phyloP scores from a whole-genome alignment of 2,888 invertebrate genomes.

The Cantharis rufa region DNA sequence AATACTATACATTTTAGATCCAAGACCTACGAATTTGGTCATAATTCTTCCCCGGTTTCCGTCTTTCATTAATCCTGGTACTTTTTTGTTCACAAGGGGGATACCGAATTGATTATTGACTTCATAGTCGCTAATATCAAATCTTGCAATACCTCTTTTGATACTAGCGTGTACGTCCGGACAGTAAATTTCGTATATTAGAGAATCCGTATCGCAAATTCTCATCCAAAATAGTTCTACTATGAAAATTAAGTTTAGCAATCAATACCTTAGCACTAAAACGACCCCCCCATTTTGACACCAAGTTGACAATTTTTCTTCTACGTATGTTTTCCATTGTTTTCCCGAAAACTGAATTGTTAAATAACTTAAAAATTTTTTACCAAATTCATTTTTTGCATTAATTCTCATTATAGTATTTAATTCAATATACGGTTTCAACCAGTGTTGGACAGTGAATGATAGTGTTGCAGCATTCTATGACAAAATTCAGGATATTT shows the following conservation, averaged over 20 bases:
- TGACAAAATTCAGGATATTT: too few relatives aligned
- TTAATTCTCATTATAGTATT: too few relatives aligned
- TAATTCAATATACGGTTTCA: too few relatives aligned
- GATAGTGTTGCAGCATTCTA: too few relatives aligned
- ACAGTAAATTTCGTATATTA: slow-evolving; percentile 9
- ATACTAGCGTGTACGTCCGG: slow-evolving; percentile 21
- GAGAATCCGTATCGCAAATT: slow-evolving; percentile 30
- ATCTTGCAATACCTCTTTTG: slow-evolving; percentile 21
- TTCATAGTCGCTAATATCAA: slow-evolving; percentile 39
- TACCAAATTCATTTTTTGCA: too few relatives aligned
- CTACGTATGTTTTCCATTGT: slow-evolving; percentile 50
- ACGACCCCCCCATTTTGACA: too few relatives aligned
- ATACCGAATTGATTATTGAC: slow-evolving; percentile 34
- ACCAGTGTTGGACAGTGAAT: too few relatives aligned
- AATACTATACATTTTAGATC: too few relatives aligned
- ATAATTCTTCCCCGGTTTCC: too few relatives aligned
- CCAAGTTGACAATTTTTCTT: neutral
- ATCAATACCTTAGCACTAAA: slow-evolving; percentile 27
- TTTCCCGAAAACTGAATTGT: too few relatives aligned
- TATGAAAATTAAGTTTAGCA: slow-evolving; percentile 33
- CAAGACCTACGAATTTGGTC: too few relatives aligned
- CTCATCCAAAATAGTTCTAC: slow-evolving; percentile 25
- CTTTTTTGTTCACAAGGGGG: slow-evolving; percentile 38
- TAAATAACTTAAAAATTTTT: too few relatives aligned
- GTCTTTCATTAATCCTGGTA: slow-evolving; percentile 40